phyloP scores from a whole-genome alignment of 2,797 vertebrate genomes.

The Anabas testudineus region DNA sequence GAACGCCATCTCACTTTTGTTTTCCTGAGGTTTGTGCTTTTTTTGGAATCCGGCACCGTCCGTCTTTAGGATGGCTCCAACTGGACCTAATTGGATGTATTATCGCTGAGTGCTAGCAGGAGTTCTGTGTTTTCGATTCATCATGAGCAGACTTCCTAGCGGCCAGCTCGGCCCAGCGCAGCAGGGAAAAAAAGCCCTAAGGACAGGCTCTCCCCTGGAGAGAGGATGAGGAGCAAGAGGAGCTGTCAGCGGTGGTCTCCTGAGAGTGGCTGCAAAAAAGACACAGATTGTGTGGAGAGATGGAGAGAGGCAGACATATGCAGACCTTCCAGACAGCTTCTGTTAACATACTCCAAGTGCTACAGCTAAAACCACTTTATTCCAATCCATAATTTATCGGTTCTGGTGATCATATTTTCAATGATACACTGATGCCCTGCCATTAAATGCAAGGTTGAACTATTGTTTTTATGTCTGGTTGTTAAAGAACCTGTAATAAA shows the following conservation, averaged over 20 bases:
- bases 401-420: conserved; percentile 60
- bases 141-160: conserved; percentile 46
- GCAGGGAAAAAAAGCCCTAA: conserved; percentile 4
- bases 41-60: conserved; percentile 19
- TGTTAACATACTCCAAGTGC: conserved; percentile 5
- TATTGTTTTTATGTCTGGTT: conserved; percentile 74
- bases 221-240: conserved; percentile 20
- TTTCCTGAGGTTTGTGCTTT: conserved; percentile 12
- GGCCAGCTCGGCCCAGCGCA: conserved; percentile 22
- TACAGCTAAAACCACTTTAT: conserved; percentile 42
- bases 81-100: conserved; percentile 68
- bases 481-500: conserved; percentile 72
- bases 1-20: conserved; percentile 45
- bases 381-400: conserved; percentile 61
- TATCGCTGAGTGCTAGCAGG: conserved; percentile 56
- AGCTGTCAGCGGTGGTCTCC: conserved; percentile 48
- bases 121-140: conserved; percentile 56
- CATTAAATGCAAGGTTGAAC: conserved; percentile 66
- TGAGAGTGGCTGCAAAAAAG: background rate
- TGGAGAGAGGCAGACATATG: background rate
- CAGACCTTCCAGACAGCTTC: conserved; percentile 23
- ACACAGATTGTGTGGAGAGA: conserved; percentile 1
- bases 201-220: conserved; percentile 36
- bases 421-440: conserved; percentile 57
- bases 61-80: conserved; percentile 48